Conservation (phyloP, 2,797 vertebrate species). For the Pangasius macronema region DNA sequence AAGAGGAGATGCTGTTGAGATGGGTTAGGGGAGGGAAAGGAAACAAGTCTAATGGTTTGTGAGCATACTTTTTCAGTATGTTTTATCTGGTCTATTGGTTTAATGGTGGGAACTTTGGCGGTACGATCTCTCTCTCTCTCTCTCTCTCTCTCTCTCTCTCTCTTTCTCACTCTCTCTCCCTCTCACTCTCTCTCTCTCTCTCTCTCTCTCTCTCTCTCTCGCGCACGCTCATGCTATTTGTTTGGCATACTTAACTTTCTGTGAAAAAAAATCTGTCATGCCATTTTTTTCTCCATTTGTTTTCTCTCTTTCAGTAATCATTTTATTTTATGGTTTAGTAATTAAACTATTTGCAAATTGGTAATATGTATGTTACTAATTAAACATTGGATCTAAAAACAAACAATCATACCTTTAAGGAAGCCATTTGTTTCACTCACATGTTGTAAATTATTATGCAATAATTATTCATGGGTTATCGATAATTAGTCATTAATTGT, state of each 20-base stretch:
- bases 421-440: not conserved
- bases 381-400: not conserved
- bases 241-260: not conserved
- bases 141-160: not conserved
- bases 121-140: not conserved
- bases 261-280: not conserved
- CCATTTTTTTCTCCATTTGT: not conserved
- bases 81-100: conserved; percentile 4
- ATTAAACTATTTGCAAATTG: not conserved
- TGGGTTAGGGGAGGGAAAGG: not conserved
- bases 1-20: not conserved
- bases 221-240: not conserved
- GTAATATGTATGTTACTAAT: not conserved
- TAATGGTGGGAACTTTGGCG: not conserved
- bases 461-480: not conserved
- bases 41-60: conserved; percentile 7
- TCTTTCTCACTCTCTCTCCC: not conserved
- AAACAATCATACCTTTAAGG: not conserved
- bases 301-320: not conserved
- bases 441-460: not conserved
- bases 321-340: not conserved
- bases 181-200: not conserved
- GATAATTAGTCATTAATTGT: not conserved
- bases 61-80: conserved; percentile 14
- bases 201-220: not conserved